phyloP scores from a whole-genome alignment of 2,888 invertebrate genomes.

The Erebia palarica region DNA sequence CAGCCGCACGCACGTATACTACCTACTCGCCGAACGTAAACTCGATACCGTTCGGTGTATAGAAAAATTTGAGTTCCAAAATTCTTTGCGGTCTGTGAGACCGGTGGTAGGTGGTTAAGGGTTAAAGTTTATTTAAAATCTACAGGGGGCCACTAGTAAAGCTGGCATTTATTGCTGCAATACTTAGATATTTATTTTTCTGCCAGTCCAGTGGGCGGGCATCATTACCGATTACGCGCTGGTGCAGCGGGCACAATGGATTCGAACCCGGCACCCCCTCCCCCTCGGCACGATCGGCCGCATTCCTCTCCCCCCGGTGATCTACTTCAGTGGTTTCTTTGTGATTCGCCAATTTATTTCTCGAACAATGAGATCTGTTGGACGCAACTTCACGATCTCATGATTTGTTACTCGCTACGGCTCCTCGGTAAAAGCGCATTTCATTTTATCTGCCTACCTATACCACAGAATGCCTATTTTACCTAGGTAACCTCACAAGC shows the following conservation, averaged over 20 bases:
- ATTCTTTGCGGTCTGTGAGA: too few relatives aligned
- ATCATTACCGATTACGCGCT: conserved; percentile 20
- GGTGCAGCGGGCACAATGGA: background rate
- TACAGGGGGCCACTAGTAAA: background rate
- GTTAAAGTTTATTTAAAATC: background rate
- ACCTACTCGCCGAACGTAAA: too few relatives aligned
- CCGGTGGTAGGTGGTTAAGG: too few relatives aligned
- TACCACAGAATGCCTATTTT: background rate
- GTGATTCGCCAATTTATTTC: conserved; percentile 26
- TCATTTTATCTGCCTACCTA: background rate
- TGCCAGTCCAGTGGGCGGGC: background rate
- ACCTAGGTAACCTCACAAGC: background rate
- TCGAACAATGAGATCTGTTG: conserved; percentile 24
- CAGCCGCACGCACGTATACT: too few relatives aligned
- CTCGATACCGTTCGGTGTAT: too few relatives aligned
- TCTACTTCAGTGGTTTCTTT: conserved; percentile 23
- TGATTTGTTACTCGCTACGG: conserved; percentile 16
- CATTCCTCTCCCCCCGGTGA: conserved; percentile 10
- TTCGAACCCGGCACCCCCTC: too few relatives aligned
- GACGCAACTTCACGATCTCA: conserved; percentile 21
- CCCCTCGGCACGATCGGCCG: conserved; percentile 4
- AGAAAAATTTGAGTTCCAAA: too few relatives aligned
- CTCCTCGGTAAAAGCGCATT: conserved; percentile 1
- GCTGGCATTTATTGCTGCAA: background rate
- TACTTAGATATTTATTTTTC: conserved; percentile 3